Evolutionary conservation across 64 coral and sea anemone species (phyloP), one percentile per base, ranked within the genome.

Genomic region (Anthopleura sola): DNA sequence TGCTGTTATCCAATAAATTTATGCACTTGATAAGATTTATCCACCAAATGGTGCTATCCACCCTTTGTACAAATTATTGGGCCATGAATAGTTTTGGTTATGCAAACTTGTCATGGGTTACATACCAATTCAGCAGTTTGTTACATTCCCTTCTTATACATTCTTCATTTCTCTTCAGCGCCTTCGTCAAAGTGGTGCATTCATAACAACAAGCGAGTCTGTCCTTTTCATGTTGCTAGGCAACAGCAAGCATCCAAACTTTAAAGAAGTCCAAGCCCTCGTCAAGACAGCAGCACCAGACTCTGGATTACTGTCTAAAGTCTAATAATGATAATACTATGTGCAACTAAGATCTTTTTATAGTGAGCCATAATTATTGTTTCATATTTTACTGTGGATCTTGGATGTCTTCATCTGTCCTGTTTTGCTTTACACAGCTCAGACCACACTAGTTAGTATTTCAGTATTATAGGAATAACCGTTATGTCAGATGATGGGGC

Each of bases 281-380:
- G 96, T 98, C 36, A 98, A 98, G 31, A 98, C 92, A 15, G 87
- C 96, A 38, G 89, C 96, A 18, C 96, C 96, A 32, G 96, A 98
- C 47, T 94, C 92, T 56, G 96, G 96, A 49, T 90, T 98, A 78
- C 77, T 98, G 26, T 98, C 96, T 13, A 98, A 98, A 92, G 90
- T 83, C 48, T 83, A 29, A 83, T 44, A 23, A 62, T 62, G 24
- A 21, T 62, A 24, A 24, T 26, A 62, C 58, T 24, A 62, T 53
- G 7, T 17, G 50, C 1, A 15, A 53, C 12, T 53, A 53, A 53
- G 50, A 26, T n/a, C 24, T 24, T 62, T 24, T 26, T 10, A 62
- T 26, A 62, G 24, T 26, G 24, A 62, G 20, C 58, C 23, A 6
- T 20, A 21, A 24, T 6, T 24, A 24, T 62, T 62, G 24, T n/a